phyloP scores from a whole-genome alignment of 2,113 vertebrate genomes.

The Podilymbus podiceps region DNA sequence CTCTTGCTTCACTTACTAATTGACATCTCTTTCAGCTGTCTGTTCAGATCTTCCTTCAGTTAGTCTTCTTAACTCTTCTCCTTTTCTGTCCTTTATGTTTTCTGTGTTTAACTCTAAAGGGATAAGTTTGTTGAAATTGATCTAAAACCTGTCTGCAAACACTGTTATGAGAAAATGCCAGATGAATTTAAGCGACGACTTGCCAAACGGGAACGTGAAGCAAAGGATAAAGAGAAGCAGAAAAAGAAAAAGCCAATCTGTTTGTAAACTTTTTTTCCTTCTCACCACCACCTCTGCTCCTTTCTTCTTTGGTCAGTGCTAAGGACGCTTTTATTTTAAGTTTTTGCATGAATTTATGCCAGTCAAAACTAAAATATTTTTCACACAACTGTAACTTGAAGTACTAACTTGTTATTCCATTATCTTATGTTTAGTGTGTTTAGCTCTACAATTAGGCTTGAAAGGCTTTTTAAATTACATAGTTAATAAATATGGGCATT shows the following conservation, averaged over 20 bases:
- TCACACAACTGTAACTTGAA: background rate
- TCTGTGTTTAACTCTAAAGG: constrained; percentile 76
- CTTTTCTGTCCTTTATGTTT: constrained; percentile 67
- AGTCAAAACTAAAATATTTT: background rate
- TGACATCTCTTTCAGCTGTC: constrained; percentile 8
- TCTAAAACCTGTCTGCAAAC: constrained; percentile 97
- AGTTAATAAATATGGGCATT: background rate
- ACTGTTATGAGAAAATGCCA: constrained; percentile 96
- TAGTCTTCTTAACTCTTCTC: constrained; percentile 60
- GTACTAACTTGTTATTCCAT: background rate
- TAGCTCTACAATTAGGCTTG: background rate
- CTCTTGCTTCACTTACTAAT: background rate
- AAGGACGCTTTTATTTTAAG: constrained; percentile 21
- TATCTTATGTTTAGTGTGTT: background rate
- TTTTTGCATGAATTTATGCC: constrained; percentile 25
- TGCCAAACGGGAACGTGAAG: constrained; percentile 89
- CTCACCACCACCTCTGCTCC: constrained; percentile 64
- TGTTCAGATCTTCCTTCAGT: constrained; percentile 25
- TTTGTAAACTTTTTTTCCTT: constrained; percentile 82
- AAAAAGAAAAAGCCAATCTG: constrained; percentile 96
- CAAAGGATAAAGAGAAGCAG: constrained; percentile 88
- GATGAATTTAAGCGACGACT: constrained; percentile 94
- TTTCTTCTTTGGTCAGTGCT: constrained; percentile 86
- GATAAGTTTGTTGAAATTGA: constrained; percentile 99
- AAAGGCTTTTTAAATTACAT: background rate